Evolutionary conservation across 2,888 invertebrate species (phyloP).

Genomic region (Dolichomitus sp.): DNA sequence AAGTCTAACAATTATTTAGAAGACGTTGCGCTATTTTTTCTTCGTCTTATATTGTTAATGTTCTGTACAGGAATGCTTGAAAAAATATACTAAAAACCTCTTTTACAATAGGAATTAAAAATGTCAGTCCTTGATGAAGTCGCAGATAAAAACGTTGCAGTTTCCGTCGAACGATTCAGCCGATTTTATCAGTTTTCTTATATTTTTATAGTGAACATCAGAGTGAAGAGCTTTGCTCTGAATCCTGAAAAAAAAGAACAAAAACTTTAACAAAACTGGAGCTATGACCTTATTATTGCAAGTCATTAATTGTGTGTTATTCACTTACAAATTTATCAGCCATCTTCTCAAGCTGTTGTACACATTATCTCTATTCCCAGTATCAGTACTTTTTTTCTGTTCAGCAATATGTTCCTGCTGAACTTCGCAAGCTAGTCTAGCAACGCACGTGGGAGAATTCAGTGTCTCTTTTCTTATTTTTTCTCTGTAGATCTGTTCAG

Average conservation of each 20-base stretch:
- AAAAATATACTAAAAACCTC: neutral
- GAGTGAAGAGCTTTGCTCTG: conserved; percentile 76
- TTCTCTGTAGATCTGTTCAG: conserved; percentile 52
- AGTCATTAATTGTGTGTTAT: neutral
- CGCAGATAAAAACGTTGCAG: conserved; percentile 75
- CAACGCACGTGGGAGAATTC: conserved; percentile 80
- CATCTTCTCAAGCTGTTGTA: conserved; percentile 74
- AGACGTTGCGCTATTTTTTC: neutral
- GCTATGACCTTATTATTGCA: neutral
- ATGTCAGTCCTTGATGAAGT: conserved; percentile 47
- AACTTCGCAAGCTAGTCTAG: conserved; percentile 82
- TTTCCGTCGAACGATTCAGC: conserved; percentile 72
- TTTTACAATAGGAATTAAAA: neutral
- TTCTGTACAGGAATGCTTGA: neutral
- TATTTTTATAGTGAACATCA: conserved; percentile 72
- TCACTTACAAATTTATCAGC: conserved; percentile 78
- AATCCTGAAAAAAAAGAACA: conserved; percentile 76
- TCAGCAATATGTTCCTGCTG: conserved; percentile 80
- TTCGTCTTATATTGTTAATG: neutral
- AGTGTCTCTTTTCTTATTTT: conserved; percentile 43
- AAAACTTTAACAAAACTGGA: neutral
- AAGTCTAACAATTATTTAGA: neutral
- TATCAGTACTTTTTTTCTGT: conserved; percentile 69
- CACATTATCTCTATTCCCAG: conserved; percentile 56
- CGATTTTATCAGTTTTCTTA: conserved; percentile 79